Conservation (phyloP, 2,888 invertebrate genomes). For the Lepidocyrtoides sp. region DNA sequence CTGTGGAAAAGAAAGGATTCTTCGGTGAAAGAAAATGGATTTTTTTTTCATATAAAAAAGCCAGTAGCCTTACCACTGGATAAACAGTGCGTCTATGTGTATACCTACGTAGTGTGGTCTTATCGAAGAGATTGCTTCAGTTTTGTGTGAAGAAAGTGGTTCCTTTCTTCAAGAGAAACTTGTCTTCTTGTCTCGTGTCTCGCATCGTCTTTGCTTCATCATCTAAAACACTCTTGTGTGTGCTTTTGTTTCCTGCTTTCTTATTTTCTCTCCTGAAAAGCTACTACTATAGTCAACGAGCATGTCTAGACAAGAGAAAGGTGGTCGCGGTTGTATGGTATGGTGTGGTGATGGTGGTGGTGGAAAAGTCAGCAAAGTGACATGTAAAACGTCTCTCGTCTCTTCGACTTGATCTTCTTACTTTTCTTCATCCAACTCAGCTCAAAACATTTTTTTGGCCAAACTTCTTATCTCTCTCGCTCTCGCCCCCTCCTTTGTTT, state of each 20-base stretch:
- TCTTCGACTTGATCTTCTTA: conserved; percentile 44
- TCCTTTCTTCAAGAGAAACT: background rate
- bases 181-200: background rate
- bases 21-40: background rate
- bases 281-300: background rate
- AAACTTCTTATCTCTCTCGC: background rate
- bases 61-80: background rate
- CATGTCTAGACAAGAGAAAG: conserved; percentile 39
- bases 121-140: background rate
- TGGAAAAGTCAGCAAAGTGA: conserved; percentile 71
- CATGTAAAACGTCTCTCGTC: conserved; percentile 68
- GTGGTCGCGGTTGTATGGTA: no score
- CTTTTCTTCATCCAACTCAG: background rate
- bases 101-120: background rate
- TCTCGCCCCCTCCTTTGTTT: background rate
- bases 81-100: background rate
- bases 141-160: background rate
- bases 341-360: background rate
- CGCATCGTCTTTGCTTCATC: background rate
- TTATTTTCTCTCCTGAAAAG: background rate
- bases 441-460: background rate
- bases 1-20: background rate
- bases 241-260: conserved; percentile 15
- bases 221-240: background rate
- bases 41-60: background rate